Percentiles rank a stretch among this genome's conserved stretches.
Evolutionary conservation across 2,888 invertebrate genomes (phyloP).

Genomic region (Syrphus vitripennis): DNA sequence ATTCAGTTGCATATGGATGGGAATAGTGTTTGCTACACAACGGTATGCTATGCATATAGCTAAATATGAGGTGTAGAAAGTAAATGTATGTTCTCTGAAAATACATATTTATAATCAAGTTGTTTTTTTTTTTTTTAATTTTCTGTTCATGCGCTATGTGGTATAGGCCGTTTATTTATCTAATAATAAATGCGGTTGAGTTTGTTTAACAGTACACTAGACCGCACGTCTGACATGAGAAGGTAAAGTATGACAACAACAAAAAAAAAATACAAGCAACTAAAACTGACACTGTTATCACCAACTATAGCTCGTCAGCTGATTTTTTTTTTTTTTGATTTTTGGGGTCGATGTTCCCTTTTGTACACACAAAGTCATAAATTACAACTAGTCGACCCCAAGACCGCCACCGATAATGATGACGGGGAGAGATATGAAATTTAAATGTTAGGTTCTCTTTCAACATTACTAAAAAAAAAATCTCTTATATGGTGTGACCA

Average conservation of each 20-base stretch:
- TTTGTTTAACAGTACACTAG: slow-evolving; percentile 35
- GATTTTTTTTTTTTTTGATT: slow-evolving; percentile 32
- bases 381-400: neutral
- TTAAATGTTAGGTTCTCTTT: neutral
- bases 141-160: slow-evolving; percentile 63
- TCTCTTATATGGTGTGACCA: neutral
- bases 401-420: neutral
- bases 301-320: slow-evolving; percentile 61
- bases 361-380: slow-evolving; percentile 56
- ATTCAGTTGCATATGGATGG: slow-evolving; percentile 48
- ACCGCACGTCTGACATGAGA: slow-evolving; percentile 59
- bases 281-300: slow-evolving; percentile 57
- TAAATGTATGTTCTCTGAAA: neutral
- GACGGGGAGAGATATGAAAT: slow-evolving; percentile 44
- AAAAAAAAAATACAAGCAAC: neutral
- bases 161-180: slow-evolving; percentile 50
- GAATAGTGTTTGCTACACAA: neutral
- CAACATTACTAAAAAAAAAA: neutral
- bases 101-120: slow-evolving; percentile 16
- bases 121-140: slow-evolving; percentile 31
- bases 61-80: no score
- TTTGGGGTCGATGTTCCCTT: slow-evolving; percentile 67
- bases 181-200: slow-evolving; percentile 63
- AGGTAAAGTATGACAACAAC: neutral
- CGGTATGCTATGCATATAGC: neutral